Base-by-base conservation (phyloP, 2,888 invertebrate genomes). In the Labia minor region DNA sequence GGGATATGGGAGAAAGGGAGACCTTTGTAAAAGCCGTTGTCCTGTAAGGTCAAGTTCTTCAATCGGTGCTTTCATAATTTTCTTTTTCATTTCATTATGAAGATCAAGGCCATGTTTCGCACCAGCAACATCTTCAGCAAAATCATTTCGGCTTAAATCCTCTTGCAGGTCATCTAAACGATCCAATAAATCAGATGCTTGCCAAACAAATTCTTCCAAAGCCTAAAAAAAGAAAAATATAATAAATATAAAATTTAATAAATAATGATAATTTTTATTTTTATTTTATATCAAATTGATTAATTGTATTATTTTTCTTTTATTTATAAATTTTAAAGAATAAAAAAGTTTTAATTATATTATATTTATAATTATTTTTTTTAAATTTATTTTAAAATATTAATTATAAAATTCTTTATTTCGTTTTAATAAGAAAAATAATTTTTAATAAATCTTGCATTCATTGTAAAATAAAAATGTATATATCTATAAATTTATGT, bases 171-270 rank as follows among this genome's bases (percentile, higher is more conserved):
- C 93, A 74, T 97, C 96, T 69, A 97, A 83, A 70, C 94, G 85
- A 77, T 95, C 94, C 69, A 96, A 83, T 70, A 96, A 83, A 77
- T 98, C 97, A 64, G 92, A 89, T 1, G 95, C 92, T 81, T 95
- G 94, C 94, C 95, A 96, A 73, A 92, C 89, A 78, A 97, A 91
- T 76, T 95, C 95, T 80, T 98, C 97, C 73, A 96, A 85, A 67
- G 94, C 93, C 82, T 84, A 72, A 8, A 74, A 73, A 69, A 67
- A 16, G 0, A 19, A 65, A 21, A 37, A 67, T 14, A n/a, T n/a
- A n/a, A n/a, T n/a, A 62, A 0, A 19, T 37, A 26, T 2, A 10
- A 66, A 26, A n/a, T 11, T 18, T 33, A 65, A 66, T 4, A 62
- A 63, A 16, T n/a, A 49, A 20, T 16, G 16, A 14, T 21, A 62